A percentile compares a stretch with the other conserved stretches of the same genome.
These are phyloP conservation scores for Chrysogorgia sp. DNA, from an alignment of 92 coral and sea anemone species.

Conservation along the genomic window DNA sequence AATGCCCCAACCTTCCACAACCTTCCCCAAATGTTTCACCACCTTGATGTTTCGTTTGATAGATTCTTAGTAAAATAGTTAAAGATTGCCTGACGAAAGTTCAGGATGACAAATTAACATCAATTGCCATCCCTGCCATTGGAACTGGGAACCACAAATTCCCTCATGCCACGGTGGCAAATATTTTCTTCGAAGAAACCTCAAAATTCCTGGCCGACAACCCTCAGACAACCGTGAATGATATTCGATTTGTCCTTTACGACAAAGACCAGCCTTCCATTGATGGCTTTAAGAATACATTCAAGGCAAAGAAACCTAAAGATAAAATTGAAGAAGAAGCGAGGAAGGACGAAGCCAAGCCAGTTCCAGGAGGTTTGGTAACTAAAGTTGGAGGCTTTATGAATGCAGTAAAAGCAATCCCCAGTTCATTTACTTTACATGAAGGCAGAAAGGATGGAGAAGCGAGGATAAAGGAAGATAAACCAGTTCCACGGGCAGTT, in stretches of 20 bases:
- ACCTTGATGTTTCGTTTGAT: neutral
- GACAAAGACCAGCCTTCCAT: slow-evolving; percentile 1
- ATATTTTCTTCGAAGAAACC: slow-evolving; percentile 56
- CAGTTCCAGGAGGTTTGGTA: no score
- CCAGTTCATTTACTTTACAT: no score
- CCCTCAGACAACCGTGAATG: slow-evolving; percentile 1
- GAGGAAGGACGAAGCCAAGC: no score
- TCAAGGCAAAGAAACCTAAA: neutral
- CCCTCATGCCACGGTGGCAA: slow-evolving; percentile 51
- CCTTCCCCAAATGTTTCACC: no score
- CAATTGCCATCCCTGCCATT: slow-evolving; percentile 58
- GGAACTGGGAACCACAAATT: slow-evolving; percentile 42
- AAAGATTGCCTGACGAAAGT: slow-evolving; percentile 65
- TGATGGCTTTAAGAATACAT: slow-evolving; percentile 1
- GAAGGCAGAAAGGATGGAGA: no score
- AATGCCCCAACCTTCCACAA: no score
- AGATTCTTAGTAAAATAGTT: slow-evolving; percentile 35
- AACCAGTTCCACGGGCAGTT: no score
- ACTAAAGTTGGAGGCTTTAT: no score
- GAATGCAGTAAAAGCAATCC: no score
- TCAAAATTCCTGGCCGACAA: neutral
- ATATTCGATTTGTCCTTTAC: slow-evolving; percentile 24
- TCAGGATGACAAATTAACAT: slow-evolving; percentile 49
- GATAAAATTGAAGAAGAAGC: no score
- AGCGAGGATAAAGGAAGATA: no score